These are phyloP conservation scores for Atta texana DNA, from an alignment of 1,140 invertebrate genomes.

Conservation along the genomic window DNA sequence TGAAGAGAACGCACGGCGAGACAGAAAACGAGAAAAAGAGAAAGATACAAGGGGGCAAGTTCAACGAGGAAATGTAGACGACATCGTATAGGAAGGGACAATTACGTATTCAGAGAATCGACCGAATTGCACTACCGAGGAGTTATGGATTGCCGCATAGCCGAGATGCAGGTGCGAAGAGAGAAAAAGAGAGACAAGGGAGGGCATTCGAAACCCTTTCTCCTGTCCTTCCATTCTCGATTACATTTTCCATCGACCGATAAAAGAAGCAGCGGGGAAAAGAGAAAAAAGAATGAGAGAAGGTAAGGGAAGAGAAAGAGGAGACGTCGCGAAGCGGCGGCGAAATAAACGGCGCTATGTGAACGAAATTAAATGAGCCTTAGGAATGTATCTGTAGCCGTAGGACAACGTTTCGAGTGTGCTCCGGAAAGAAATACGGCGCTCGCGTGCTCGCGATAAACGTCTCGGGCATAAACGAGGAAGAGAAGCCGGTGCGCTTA, in stretches of 20 bases:
- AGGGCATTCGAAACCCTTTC: conserved; percentile 20
- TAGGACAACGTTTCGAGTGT: conserved; percentile 61
- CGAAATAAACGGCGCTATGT: conserved; percentile 70
- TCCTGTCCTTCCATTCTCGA: neutral
- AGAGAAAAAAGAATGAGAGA: neutral
- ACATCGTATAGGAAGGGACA: conserved; percentile 64
- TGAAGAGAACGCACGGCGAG: neutral
- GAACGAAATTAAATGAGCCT: conserved; percentile 75
- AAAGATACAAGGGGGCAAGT: neutral
- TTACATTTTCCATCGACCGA: conserved; percentile 66
- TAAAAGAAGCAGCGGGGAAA: neutral
- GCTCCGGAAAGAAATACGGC: conserved; percentile 68
- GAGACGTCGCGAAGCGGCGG: conserved; percentile 34
- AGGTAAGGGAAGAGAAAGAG: neutral
- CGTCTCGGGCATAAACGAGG: conserved; percentile 67
- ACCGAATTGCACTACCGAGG: conserved; percentile 73
- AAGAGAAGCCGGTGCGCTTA: conserved; percentile 58
- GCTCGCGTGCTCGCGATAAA: conserved; percentile 74
- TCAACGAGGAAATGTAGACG: conserved; percentile 59
- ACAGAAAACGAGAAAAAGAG: no score
- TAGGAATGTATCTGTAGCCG: conserved; percentile 68
- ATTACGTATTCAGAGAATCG: conserved; percentile 78
- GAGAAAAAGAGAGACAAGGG: conserved; percentile 15
- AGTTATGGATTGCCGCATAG: conserved; percentile 74
- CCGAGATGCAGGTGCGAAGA: conserved; percentile 72